Evolutionary conservation across 2,888 invertebrate genomes (phyloP).

Genomic region (Diaperis boleti): DNA sequence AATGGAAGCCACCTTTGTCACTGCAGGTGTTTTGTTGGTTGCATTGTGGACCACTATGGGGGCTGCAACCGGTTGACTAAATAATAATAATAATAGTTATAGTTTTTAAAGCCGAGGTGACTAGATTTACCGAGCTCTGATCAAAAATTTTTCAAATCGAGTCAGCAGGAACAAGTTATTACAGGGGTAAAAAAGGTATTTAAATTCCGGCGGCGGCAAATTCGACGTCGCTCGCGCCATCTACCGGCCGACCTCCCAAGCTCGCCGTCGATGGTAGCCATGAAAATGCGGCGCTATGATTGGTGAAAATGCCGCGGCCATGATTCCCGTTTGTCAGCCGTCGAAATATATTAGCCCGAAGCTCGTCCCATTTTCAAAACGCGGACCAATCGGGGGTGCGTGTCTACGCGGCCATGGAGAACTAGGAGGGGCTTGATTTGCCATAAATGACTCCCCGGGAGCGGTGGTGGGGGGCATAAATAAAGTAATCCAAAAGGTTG

Average conservation of each 20-base stretch:
- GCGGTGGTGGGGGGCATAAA: slow-evolving; percentile 42
- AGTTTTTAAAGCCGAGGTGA: too few relatives aligned
- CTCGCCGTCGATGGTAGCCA: slow-evolving; percentile 48
- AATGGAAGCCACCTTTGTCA: background rate
- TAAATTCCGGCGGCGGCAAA: slow-evolving; percentile 30
- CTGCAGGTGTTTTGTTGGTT: slow-evolving; percentile 26
- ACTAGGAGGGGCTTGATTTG: slow-evolving; percentile 59
- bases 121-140: too few relatives aligned
- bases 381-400: slow-evolving; percentile 58
- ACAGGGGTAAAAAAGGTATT: slow-evolving; percentile 2
- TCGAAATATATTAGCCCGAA: slow-evolving; percentile 59
- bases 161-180: too few relatives aligned
- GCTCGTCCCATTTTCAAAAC: slow-evolving; percentile 58
- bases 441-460: slow-evolving; percentile 48
- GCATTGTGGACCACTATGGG: too few relatives aligned
- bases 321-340: slow-evolving; percentile 65
- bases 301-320: slow-evolving; percentile 68
- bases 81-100: too few relatives aligned
- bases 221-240: slow-evolving; percentile 49
- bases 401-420: slow-evolving; percentile 61
- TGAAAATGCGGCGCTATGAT: slow-evolving; percentile 59
- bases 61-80: too few relatives aligned
- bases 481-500: slow-evolving; percentile 49
- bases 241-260: slow-evolving; percentile 52
- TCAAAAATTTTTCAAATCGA: too few relatives aligned